Percentiles rank a stretch among this genome's conserved stretches.
Evolutionary conservation across 2,888 invertebrate genomes (phyloP).

Genomic region (Clostera curtula): DNA sequence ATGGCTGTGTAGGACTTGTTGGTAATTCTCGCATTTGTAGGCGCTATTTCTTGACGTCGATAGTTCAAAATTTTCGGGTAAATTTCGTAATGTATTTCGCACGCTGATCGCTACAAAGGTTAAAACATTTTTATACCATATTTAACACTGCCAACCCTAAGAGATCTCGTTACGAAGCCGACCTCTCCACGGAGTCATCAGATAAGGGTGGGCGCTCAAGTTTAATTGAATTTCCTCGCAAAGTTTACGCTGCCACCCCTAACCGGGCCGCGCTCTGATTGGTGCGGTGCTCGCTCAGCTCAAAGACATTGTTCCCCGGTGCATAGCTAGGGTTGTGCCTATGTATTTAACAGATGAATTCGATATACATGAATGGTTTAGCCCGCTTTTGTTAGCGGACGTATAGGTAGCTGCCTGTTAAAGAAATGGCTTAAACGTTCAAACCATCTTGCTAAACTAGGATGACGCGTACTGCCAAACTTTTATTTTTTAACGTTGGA

Average conservation of each 20-base stretch:
- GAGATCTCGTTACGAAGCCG: slow-evolving; percentile 56
- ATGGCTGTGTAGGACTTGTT: too few species aligned
- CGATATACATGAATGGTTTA: slow-evolving; percentile 28
- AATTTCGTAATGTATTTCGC: too few species aligned
- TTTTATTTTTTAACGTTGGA: too few species aligned
- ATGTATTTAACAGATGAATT: slow-evolving; percentile 20
- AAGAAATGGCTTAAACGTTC: background rate
- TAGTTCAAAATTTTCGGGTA: too few species aligned
- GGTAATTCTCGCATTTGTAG: too few species aligned
- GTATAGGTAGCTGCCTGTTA: slow-evolving; percentile 11
- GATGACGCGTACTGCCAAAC: background rate
- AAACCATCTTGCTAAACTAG: background rate
- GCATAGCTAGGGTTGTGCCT: slow-evolving; percentile 31
- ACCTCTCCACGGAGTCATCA: slow-evolving; percentile 64
- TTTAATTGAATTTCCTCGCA: slow-evolving; percentile 70
- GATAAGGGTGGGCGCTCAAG: slow-evolving; percentile 70
- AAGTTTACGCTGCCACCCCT: slow-evolving; percentile 65
- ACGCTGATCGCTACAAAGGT: too few species aligned
- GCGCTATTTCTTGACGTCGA: too few species aligned
- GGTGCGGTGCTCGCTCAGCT: slow-evolving; percentile 43
- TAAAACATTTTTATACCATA: too few species aligned
- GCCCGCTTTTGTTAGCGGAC: slow-evolving; percentile 13
- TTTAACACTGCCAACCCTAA: slow-evolving; percentile 38
- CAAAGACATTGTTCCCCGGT: slow-evolving; percentile 60
- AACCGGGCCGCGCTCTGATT: slow-evolving; percentile 50